Percentiles rank a stretch among this genome's conserved stretches.
phyloP scores from a whole-genome alignment of 2,888 invertebrate species.

The Ophioninae sp. region DNA sequence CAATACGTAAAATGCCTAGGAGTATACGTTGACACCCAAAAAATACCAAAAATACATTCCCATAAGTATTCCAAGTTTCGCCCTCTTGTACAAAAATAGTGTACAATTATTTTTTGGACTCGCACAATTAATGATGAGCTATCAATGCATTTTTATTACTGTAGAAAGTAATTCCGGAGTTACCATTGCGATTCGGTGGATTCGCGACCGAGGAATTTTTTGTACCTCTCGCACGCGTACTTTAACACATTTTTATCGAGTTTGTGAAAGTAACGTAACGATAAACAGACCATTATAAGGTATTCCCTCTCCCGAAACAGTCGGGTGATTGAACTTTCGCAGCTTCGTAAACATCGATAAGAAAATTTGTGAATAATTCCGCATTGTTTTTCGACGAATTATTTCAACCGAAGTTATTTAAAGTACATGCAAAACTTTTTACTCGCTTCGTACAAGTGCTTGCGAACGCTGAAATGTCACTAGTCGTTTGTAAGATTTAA shows the following conservation, averaged over 20 bases:
- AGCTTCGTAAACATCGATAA: neutral
- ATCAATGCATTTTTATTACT: constrained; percentile 33
- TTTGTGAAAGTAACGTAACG: constrained; percentile 22
- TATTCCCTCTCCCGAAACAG: constrained; percentile 52
- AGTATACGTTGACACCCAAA: too few species aligned
- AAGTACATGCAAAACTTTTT: constrained; percentile 5
- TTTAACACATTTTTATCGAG: neutral
- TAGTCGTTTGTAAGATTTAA: constrained; percentile 5
- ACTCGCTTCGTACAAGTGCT: neutral
- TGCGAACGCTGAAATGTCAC: constrained; percentile 37
- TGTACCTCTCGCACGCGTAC: neutral
- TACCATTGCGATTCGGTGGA: neutral
- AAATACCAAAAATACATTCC: neutral
- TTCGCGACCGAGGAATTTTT: constrained; percentile 10
- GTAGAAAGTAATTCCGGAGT: constrained; percentile 44
- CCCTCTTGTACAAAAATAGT: constrained; percentile 15
- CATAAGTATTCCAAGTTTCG: neutral
- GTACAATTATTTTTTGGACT: neutral
- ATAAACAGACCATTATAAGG: constrained; percentile 1
- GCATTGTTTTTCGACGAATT: neutral
- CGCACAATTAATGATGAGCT: constrained; percentile 4
- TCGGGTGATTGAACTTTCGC: constrained; percentile 20
- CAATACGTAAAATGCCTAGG: too few species aligned
- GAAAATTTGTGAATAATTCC: constrained; percentile 4
- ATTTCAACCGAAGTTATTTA: neutral